Evolutionary conservation across 2,797 vertebrate species (phyloP).

Genomic region (Avahi laniger): DNA sequence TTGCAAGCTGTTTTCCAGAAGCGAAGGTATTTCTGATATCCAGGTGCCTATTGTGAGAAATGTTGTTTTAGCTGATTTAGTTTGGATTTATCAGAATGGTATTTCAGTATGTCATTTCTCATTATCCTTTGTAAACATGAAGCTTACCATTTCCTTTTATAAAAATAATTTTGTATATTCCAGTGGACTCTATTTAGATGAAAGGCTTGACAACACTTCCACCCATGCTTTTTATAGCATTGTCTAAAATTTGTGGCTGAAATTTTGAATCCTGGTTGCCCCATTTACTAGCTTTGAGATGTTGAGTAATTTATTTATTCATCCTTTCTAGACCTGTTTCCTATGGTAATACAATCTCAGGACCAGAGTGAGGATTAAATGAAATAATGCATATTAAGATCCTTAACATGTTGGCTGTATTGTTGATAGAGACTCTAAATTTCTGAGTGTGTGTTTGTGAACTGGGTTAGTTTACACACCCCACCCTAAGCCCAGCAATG

Average conservation of each 20-base stretch:
- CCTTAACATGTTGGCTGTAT: background rate
- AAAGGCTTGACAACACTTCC: constrained; percentile 15
- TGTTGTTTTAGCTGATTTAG: constrained; percentile 1
- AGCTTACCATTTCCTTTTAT: constrained; percentile 53
- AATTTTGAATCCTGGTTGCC: background rate
- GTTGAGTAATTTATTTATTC: background rate
- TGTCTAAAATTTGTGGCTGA: background rate
- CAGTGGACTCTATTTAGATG: constrained; percentile 44
- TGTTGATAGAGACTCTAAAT: background rate
- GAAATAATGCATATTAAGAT: background rate
- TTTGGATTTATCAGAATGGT: constrained; percentile 56
- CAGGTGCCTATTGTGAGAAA: constrained; percentile 7
- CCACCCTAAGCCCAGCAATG: background rate
- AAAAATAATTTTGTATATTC: constrained; percentile 62
- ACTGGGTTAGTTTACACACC: background rate
- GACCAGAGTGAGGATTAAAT: background rate
- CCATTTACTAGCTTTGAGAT: background rate
- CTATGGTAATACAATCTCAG: background rate
- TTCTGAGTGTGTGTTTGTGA: background rate
- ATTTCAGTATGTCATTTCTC: constrained; percentile 66
- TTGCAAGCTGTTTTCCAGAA: constrained; percentile 42
- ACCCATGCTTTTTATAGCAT: constrained; percentile 32
- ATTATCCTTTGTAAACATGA: constrained; percentile 55
- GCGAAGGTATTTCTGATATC: constrained; percentile 32
- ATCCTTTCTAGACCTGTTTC: constrained; percentile 24